A percentile compares a stretch with the other conserved stretches of the same genome.
phyloP scores from a whole-genome alignment of 2,113 vertebrate species.

The Mugil cephalus region DNA sequence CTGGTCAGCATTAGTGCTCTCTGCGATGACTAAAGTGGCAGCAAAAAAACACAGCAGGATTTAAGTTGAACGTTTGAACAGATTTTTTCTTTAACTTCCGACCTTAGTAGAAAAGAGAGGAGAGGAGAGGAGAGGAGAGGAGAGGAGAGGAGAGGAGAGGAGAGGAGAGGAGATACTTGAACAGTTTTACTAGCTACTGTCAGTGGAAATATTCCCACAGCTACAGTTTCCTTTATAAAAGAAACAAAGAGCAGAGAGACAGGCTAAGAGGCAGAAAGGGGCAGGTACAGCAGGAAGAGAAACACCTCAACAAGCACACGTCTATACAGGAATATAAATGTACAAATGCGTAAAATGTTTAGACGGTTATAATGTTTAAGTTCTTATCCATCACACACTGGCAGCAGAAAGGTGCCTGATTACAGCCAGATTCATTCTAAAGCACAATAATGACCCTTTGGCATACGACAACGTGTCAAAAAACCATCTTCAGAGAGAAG shows the following conservation, averaged over 20 bases:
- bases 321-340: constrained; percentile 13
- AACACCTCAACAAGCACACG: constrained; percentile 17
- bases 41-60: constrained; percentile 28
- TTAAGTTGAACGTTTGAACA: background rate
- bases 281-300: constrained; percentile 15
- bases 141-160: constrained; percentile 5
- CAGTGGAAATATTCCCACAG: constrained; percentile 24
- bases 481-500: background rate
- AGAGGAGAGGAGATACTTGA: constrained; percentile 38
- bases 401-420: background rate
- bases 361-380: background rate
- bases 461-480: background rate
- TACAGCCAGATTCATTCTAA: background rate
- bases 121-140: background rate
- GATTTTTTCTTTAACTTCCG: too few relatives aligned
- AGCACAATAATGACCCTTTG: background rate
- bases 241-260: constrained; percentile 35
- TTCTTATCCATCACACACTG: background rate
- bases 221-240: constrained; percentile 31
- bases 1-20: constrained; percentile 10
- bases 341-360: background rate
- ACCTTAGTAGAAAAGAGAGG: background rate
- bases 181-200: constrained; percentile 31
- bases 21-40: constrained; percentile 32
- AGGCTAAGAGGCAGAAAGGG: constrained; percentile 4